Evolutionary conservation across 2,113 vertebrate genomes (phyloP).

Genomic region (Scytalopus superciliaris): DNA sequence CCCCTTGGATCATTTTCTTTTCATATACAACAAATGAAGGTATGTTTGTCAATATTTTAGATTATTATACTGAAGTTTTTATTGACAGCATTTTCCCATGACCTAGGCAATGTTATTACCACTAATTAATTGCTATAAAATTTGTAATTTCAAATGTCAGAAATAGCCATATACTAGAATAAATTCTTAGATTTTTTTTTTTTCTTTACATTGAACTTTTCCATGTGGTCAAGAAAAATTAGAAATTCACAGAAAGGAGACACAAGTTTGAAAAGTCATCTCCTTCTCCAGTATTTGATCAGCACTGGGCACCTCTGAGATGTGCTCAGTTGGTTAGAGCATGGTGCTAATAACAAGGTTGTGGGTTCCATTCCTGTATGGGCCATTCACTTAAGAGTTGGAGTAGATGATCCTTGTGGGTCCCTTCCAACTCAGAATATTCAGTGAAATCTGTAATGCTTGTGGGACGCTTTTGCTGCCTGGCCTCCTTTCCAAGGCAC

Average conservation of each 20-base stretch:
- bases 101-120: background rate
- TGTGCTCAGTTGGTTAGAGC: background rate
- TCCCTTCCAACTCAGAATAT: background rate
- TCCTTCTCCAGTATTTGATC: background rate
- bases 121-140: background rate
- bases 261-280: background rate
- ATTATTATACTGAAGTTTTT: background rate
- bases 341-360: background rate
- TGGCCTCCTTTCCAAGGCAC: background rate
- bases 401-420: background rate
- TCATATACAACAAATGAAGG: background rate
- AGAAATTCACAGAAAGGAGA: background rate
- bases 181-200: background rate
- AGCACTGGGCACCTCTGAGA: background rate
- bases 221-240: background rate
- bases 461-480: background rate
- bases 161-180: background rate
- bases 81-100: background rate
- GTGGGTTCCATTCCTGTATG: background rate
- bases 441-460: background rate
- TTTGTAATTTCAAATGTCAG: background rate
- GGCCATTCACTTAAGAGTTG: background rate
- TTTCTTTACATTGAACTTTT: background rate
- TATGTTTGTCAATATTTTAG: background rate
- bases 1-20: constrained; percentile 28